These are phyloP conservation scores for Cantharis nigra DNA, from an alignment of 2,888 invertebrate species.

Conservation along the genomic window DNA sequence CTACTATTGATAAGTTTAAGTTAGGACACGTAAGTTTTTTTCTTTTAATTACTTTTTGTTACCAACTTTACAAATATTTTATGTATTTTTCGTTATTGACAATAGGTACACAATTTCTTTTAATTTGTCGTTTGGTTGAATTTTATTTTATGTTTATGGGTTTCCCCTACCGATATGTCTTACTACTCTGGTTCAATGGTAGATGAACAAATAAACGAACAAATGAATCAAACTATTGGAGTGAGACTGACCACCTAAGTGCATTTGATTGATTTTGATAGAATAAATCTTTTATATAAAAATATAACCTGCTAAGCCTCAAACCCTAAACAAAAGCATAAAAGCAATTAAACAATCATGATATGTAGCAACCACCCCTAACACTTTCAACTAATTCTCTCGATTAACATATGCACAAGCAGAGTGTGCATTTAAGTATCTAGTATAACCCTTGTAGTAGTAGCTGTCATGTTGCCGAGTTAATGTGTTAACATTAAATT, in stretches of 20 bases:
- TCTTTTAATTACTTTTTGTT: slow-evolving; percentile 19
- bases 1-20: slow-evolving; percentile 76
- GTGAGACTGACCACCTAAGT: neutral
- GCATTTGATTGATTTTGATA: too few relatives aligned
- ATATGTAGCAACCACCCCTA: too few relatives aligned
- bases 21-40: slow-evolving; percentile 66
- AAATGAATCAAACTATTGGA: neutral
- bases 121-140: neutral
- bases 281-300: too few relatives aligned
- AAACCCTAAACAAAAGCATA: too few relatives aligned
- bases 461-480: too few relatives aligned
- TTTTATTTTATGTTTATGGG: neutral
- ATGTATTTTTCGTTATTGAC: slow-evolving; percentile 8
- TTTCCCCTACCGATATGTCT: neutral
- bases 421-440: too few relatives aligned
- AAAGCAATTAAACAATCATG: too few relatives aligned
- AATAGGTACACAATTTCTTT: neutral
- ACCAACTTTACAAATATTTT: neutral
- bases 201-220: neutral
- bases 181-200: neutral
- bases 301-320: too few relatives aligned
- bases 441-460: too few relatives aligned
- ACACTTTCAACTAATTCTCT: too few relatives aligned
- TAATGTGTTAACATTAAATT: too few relatives aligned
- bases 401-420: too few relatives aligned